Conservation (phyloP, 2,113 vertebrate genomes). For the Notothenia rossii region DNA sequence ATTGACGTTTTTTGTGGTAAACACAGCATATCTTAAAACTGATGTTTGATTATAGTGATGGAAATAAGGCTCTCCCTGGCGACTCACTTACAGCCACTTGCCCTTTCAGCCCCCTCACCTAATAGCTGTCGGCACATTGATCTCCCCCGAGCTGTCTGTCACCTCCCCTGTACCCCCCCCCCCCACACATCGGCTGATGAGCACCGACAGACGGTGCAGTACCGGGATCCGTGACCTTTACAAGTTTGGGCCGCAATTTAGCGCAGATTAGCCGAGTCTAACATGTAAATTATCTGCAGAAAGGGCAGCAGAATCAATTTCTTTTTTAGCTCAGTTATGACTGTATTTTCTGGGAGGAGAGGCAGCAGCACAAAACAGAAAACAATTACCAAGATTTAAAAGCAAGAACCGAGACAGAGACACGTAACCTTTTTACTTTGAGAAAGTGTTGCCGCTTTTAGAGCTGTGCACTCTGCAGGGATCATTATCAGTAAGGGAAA, state of each 20-base stretch:
- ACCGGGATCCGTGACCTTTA: constrained; percentile 76
- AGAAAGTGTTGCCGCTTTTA: constrained; percentile 31
- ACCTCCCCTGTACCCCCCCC: constrained; percentile 58
- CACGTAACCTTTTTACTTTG: constrained; percentile 62
- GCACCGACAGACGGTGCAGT: constrained; percentile 66
- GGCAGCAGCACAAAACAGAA: constrained; percentile 46
- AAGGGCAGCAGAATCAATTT: constrained; percentile 80
- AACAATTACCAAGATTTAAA: constrained; percentile 57
- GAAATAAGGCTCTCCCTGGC: constrained; percentile 52
- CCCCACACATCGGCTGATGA: constrained; percentile 57
- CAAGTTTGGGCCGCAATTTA: constrained; percentile 74
- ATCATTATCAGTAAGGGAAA: constrained; percentile 6
- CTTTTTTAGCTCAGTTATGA: constrained; percentile 60
- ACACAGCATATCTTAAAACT: constrained; percentile 46
- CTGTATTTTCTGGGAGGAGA: constrained; percentile 43
- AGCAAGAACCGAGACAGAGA: constrained; percentile 15
- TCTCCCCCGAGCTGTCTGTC: constrained; percentile 85
- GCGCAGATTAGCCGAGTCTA: constrained; percentile 68
- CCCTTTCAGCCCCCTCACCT: constrained; percentile 86
- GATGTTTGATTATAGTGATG: constrained; percentile 54
- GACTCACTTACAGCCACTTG: constrained; percentile 78
- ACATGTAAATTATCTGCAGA: constrained; percentile 77
- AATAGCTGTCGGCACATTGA: constrained; percentile 85
- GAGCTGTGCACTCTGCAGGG: background rate
- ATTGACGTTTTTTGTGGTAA: constrained; percentile 17